Evolutionary conservation across 1,140 invertebrate species (phyloP), one percentile per base, ranked within the genome.

Genomic region (Dendrolimus kikuchii): DNA sequence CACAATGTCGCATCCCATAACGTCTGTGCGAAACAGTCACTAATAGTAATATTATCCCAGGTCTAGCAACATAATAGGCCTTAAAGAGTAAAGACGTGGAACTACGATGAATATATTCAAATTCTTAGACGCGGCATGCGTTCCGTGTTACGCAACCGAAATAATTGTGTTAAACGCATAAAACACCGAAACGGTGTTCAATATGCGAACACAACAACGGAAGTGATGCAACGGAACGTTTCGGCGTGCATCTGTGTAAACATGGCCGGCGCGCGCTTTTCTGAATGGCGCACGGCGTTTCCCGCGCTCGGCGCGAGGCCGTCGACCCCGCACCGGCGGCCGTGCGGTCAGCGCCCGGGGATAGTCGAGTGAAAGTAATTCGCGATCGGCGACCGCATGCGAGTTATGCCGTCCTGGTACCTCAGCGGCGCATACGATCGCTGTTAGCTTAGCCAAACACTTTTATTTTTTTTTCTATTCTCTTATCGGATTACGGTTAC

Each of bases 161-260:
- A 47, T 58, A 53, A 60, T 60, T 53, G 59, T 56, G 54, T 56
- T 60, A 56, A 60, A 53, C 54, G 53, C 49, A 55, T 62, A 62
- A 58, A 74, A 64, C 60, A 74, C 69, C 65, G 64, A 72, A 70
- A 77, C 72, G 72, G 68, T 37, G 70, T 66, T 52, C 54, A 43
- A 60, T 43, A 60, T 70, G 60, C 63, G 69, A 62, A 68, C 66
- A 66, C 69, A 81, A 77, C 77, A 76, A 71, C 79, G 81, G 81
- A 85, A 82, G 81, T 85, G 81, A 82, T 81, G 81, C 76, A 83
- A 85, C 70, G 68, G 64, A 70, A 71, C 77, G 74, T 76, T 81
- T 85, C 79, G 81, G 78, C 77, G 81, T 74, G 74, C 81, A 85
- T 85, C 81, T 85, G 81, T 81, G 78, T 85, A 85, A 85, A 85